These are phyloP conservation scores for Leuciscus idus DNA, from an alignment of 2,113 vertebrate species.

Conservation along the genomic window DNA sequence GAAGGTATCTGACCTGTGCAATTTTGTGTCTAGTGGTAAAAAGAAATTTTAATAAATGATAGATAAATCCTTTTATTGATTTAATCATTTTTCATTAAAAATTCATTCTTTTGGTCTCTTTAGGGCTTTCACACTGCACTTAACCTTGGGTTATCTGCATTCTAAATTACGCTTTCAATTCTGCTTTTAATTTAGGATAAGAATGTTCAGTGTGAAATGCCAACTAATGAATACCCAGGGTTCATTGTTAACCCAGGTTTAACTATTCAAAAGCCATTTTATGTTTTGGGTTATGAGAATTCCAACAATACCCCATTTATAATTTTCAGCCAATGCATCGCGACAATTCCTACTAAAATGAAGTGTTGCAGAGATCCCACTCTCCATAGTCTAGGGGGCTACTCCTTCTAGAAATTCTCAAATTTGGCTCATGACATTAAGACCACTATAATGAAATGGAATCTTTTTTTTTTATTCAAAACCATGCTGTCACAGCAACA, in stretches of 20 bases:
- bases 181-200: too few relatives aligned
- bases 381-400: neutral
- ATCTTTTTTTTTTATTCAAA: neutral
- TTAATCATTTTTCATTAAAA: too few relatives aligned
- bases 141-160: too few relatives aligned
- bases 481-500: neutral
- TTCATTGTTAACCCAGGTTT: neutral
- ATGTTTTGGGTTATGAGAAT: neutral
- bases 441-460: neutral
- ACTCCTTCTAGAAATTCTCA: neutral
- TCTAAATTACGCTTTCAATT: too few relatives aligned
- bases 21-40: too few relatives aligned
- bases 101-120: too few relatives aligned
- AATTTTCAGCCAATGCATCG: neutral
- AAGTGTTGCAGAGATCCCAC: neutral
- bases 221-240: neutral
- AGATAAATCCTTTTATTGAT: too few relatives aligned
- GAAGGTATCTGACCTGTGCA: too few relatives aligned
- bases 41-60: too few relatives aligned
- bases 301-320: neutral
- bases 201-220: neutral
- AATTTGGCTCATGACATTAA: neutral
- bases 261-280: neutral
- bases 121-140: too few relatives aligned
- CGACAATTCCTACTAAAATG: neutral